Base-by-base conservation (phyloP, 1,140 invertebrate species). In the Diploscapter pachys region DNA sequence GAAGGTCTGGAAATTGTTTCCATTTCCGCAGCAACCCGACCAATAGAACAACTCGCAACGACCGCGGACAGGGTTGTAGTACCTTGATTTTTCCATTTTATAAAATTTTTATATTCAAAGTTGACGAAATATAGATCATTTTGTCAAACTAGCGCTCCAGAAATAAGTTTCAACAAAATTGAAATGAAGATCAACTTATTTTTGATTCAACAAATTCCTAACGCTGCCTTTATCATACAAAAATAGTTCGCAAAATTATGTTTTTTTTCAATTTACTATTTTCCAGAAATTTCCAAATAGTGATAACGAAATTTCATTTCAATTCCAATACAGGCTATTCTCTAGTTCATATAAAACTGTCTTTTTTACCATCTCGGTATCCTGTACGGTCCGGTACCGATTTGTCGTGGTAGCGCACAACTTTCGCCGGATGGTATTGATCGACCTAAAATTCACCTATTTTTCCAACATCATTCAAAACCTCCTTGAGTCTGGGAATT, bases 31-130 rank as follows among this genome's bases (percentile, higher is more conserved):
- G 71, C 83, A 85, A 31, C 83, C 83, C 6, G 81, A 83, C 81
- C 81, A 85, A 68, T 85, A 85, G 71, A 85, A 85, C 5, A 83
- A 66, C 68, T 85, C 82, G 67, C 83, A 85, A 49, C 79, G 74
- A 52, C 64, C 63, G 6, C 78, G 69, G 2, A 67, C 71, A 52
- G 80, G 64, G 71, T 85, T 83, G 67, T 77, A 85, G 64, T 81
- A 83, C 75, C 74, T 76, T 13, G 65, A 71, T 9, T 6, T 50
- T 6, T 65, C 13, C 13, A 31, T 13, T 50, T 68, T 50, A 8
- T 65, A 65, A 65, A 31, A 50, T 50, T 68, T 68, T 68, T 11
- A 5, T 55, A 5, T 52, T 68, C 52, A 52, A 9, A 6, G 9
- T n/a, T 51, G 48, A 68, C 31, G 31, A 31, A 31, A 31, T 31